Conservation (phyloP, 2,797 vertebrate species). For the Echiichthys vipera region DNA sequence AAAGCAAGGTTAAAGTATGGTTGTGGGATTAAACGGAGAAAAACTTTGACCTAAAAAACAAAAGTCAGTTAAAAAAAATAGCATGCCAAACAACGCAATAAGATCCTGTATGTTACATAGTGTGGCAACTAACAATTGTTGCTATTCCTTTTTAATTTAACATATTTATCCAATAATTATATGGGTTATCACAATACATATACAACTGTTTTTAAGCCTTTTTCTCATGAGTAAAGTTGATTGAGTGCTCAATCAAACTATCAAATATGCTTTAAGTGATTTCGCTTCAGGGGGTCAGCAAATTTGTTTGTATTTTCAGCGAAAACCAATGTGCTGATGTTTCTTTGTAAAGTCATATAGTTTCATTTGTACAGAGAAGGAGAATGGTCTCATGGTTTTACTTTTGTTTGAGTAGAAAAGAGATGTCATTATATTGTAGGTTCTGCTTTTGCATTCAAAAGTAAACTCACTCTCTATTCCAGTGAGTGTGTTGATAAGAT, state of each 20-base stretch:
- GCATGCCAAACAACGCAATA: background rate
- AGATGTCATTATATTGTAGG: too few relatives aligned
- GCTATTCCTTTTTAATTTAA: background rate
- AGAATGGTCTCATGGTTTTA: background rate
- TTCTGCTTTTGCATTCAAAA: background rate
- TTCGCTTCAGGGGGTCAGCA: too few relatives aligned
- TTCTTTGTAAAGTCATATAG: background rate
- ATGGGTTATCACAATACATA: background rate
- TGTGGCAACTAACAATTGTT: background rate
- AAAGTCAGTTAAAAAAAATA: background rate
- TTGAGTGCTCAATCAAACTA: background rate
- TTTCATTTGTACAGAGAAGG: background rate
- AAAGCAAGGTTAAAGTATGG: too few relatives aligned
- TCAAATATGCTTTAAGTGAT: too few relatives aligned
- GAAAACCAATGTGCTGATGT: background rate
- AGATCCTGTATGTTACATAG: background rate
- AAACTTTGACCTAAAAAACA: background rate
- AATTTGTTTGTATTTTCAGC: too few relatives aligned
- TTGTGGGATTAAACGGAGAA: background rate
- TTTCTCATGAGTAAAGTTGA: background rate
- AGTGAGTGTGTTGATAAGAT: background rate
- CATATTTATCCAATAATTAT: background rate
- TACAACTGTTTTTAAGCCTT: background rate
- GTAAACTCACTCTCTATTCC: background rate
- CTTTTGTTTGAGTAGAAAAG: too few relatives aligned